A percentile compares a stretch with the other conserved stretches of the same genome.
Evolutionary conservation across 2,113 vertebrate genomes (phyloP).

Genomic region (Phaethornis superciliosus): DNA sequence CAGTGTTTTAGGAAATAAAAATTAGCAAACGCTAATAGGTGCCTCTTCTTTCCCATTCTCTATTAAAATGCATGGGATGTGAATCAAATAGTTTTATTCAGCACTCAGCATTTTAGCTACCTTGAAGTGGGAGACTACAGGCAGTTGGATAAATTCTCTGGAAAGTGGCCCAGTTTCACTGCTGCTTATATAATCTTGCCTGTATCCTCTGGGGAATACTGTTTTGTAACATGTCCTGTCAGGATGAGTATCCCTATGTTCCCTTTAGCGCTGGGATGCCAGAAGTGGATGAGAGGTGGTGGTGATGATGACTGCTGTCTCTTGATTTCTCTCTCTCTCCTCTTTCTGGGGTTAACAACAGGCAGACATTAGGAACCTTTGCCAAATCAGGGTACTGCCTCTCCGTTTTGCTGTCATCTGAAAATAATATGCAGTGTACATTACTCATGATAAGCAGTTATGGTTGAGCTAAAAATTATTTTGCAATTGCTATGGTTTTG

Average conservation of each 20-base stretch:
- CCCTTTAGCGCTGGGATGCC: background rate
- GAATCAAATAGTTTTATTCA: slow-evolving; percentile 15
- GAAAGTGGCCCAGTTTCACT: slow-evolving; percentile 30
- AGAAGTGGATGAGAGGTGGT: background rate
- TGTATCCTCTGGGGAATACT: slow-evolving; percentile 10
- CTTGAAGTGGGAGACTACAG: slow-evolving; percentile 52
- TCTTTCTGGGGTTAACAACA: background rate
- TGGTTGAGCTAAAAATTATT: background rate
- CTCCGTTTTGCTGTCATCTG: background rate
- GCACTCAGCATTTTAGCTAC: slow-evolving; percentile 23
- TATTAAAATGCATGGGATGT: slow-evolving; percentile 22
- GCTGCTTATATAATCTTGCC: slow-evolving; percentile 32
- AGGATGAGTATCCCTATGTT: background rate
- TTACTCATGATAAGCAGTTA: background rate
- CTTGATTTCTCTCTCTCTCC: background rate
- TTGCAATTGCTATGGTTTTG: background rate
- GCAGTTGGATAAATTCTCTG: slow-evolving; percentile 12
- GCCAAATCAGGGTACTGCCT: background rate
- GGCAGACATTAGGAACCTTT: background rate
- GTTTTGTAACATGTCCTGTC: background rate
- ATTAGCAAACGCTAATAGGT: slow-evolving; percentile 32
- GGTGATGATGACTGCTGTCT: background rate
- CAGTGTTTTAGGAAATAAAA: slow-evolving; percentile 26
- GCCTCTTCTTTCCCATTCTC: slow-evolving; percentile 23
- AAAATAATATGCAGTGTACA: background rate